Conservation (phyloP, 2,888 invertebrate genomes). For the Lycophotia porphyrea region DNA sequence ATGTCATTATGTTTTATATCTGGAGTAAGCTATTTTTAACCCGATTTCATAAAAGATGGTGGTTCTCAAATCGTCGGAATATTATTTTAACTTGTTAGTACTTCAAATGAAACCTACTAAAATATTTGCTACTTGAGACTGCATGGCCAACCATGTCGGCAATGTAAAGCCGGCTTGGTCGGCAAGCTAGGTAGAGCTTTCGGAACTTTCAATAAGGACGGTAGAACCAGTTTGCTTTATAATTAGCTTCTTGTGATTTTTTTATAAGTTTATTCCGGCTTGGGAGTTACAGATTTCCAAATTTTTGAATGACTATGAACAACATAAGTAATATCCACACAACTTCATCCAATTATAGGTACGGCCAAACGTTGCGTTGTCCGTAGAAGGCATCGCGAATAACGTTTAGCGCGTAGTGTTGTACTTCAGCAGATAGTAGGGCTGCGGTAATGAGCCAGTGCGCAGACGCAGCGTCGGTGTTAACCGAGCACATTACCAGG, state of each 20-base stretch:
- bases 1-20: not conserved
- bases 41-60: too few relatives aligned
- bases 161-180: not conserved
- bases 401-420: constrained; percentile 80
- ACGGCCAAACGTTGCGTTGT: constrained; percentile 56
- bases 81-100: too few relatives aligned
- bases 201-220: not conserved
- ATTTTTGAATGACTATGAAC: not conserved
- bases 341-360: constrained; percentile 42
- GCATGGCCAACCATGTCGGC: not conserved
- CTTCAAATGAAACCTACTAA: not conserved
- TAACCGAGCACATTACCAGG: constrained; percentile 86
- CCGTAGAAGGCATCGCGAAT: constrained; percentile 78
- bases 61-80: too few relatives aligned
- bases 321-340: constrained; percentile 10
- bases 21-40: not conserved
- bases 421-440: constrained; percentile 73
- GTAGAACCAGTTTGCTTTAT: not conserved
- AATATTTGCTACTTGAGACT: not conserved
- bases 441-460: constrained; percentile 84
- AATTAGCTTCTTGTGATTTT: not conserved
- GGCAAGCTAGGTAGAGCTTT: not conserved
- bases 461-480: constrained; percentile 71
- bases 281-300: not conserved
- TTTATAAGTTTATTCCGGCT: not conserved